phyloP scores from a whole-genome alignment of 2,888 invertebrate genomes.

The Tubulanus polymorphus region DNA sequence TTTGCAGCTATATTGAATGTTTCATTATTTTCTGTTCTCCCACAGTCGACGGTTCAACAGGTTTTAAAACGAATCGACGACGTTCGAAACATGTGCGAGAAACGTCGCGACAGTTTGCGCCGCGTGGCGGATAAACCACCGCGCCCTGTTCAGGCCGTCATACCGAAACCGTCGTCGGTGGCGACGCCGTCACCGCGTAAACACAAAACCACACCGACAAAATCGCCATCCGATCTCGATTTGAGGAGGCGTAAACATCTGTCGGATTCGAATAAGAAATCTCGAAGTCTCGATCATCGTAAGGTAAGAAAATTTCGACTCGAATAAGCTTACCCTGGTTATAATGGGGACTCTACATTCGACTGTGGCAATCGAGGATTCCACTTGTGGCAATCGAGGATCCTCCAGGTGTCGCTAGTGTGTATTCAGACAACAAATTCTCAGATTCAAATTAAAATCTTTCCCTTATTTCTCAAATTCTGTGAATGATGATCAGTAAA shows the following conservation, averaged over 20 bases:
- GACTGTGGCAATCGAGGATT: no score
- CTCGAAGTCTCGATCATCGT: background rate
- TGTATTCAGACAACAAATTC: no score
- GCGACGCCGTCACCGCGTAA: constrained; percentile 11
- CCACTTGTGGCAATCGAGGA: no score
- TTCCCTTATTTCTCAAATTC: no score
- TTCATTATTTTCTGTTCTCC: no score
- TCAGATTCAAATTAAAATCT: no score
- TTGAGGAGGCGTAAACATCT: background rate
- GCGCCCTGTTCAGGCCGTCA: constrained; percentile 75
- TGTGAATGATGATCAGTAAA: no score
- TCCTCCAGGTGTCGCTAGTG: no score
- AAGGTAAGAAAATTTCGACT: no score
- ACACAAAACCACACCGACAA: background rate
- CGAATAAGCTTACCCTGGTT: no score
- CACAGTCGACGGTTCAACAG: constrained; percentile 57
- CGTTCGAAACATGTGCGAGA: constrained; percentile 87
- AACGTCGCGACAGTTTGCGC: constrained; percentile 59
- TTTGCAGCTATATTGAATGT: no score
- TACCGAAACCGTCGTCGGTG: constrained; percentile 60
- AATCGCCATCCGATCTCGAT: background rate
- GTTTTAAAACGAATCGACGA: constrained; percentile 90
- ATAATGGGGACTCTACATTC: no score
- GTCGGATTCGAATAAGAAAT: background rate
- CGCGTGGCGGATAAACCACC: constrained; percentile 46